Base-by-base conservation (phyloP, 2,797 vertebrate species). In the Dipus sagitta region DNA sequence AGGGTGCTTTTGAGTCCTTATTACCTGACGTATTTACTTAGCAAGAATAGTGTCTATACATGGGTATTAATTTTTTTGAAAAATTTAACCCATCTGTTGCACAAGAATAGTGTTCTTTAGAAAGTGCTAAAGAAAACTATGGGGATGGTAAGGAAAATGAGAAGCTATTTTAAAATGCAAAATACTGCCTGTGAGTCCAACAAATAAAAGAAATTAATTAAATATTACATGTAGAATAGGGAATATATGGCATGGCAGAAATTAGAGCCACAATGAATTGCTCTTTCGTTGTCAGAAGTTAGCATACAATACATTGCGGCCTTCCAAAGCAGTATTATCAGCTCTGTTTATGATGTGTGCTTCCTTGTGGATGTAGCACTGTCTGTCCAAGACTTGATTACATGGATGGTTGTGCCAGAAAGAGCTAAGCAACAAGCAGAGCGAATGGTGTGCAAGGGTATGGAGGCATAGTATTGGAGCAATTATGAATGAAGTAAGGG, bases 171-270 rank as follows among this genome's bases (percentile, higher is more conserved):
- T 30, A 71, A 86, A 94, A 82, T 24, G 77, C 68, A 77, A 92
- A 94, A 90, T 52, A 8, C 24, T 94, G 65, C 86, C 60, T 30
- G 54, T 28, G 47, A 82, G 42, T 70, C 68, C 68, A 90, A 74
- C 30, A 64, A 79, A 96, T 93, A 91, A 85, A 81, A 88, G 81
- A 58, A 86, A 93, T 83, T 92, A 90, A 95, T 89, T 77, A 87
- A 88, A 82, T 82, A 86, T 90, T 94, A 90, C 90, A 24, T 32
- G 58, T 34, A 88, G 82, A 86, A 4, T 3, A 34, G 28, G 68
- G 72, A 86, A 38, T 34, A 54, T 23, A 72, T 30, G 34, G n/a
- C 8, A 20, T 14, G 42, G 15, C 10, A 78, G 75, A 94, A 79
- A 70, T 32, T 82, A 67, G 30, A 92, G 32, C 18, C 58, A 89